A percentile compares a stretch with the other conserved stretches of the same genome.
These are phyloP conservation scores for Masticophis lateralis DNA, from an alignment of 2,797 vertebrate genomes.

Conservation along the genomic window DNA sequence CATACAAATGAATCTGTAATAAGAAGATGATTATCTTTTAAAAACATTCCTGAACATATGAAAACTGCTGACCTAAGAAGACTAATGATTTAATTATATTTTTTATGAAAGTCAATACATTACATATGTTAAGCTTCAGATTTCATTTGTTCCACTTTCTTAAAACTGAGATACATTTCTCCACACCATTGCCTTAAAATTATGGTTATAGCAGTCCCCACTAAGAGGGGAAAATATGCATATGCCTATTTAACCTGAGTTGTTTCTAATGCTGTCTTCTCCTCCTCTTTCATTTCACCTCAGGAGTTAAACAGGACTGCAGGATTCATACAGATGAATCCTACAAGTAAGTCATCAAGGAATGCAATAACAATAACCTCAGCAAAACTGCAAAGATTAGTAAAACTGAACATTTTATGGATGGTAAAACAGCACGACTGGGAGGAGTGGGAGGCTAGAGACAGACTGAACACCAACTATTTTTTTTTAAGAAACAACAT, in stretches of 20 bases:
- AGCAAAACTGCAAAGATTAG: slow-evolving; percentile 10
- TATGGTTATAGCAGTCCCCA: not conserved
- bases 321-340: slow-evolving; percentile 3
- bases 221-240: not conserved
- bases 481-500: not conserved
- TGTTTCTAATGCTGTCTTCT: not conserved
- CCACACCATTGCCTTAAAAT: not conserved
- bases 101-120: not conserved
- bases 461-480: not conserved
- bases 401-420: slow-evolving; percentile 14
- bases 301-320: slow-evolving; percentile 8
- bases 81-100: not conserved
- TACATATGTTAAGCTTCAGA: not conserved
- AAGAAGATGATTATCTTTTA: not conserved
- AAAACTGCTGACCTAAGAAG: not conserved
- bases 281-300: slow-evolving; percentile 10
- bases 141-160: not conserved
- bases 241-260: not conserved
- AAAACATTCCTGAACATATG: not conserved
- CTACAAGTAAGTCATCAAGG: slow-evolving; percentile 24
- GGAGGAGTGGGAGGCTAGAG: not conserved
- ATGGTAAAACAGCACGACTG: not conserved
- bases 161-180: not conserved
- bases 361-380: slow-evolving; percentile 21
- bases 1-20: not conserved